Evolutionary conservation across 2,113 vertebrate genomes (phyloP), one percentile per base, ranked within the genome.

Genomic region (Parus major): DNA sequence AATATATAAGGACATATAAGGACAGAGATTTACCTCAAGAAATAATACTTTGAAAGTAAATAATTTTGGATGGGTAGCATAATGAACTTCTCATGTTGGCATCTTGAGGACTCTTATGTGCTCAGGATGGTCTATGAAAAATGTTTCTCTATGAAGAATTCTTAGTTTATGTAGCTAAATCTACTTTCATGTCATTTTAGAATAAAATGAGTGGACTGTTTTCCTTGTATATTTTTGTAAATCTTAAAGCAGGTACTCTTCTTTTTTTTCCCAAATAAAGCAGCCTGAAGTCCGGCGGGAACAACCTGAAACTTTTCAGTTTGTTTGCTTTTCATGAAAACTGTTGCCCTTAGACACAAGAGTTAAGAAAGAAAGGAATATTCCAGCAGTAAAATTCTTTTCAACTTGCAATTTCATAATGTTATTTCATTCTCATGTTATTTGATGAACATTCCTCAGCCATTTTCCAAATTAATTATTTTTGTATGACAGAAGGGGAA

Each of bases 391-490:
- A 57, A 53, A 73, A 33, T 72, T n/a, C 3, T 93, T 97, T 91
- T 94, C 75, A 90, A 28, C 28, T 78, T 60, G 36, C 6, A 41
- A n/a, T 53, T 85, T 83, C 80, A 85, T 63, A 68, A 92, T 88
- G 63, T 71, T 95, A 10, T 84, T 84, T 66, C 39, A 66, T 66
- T 11, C 88, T 29, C 50, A 59, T 50, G 61, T 80, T 94, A 72
- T 94, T 82, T 39, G 1, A 47, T 8, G 44, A 92, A 92, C 53
- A 47, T 95, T 94, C 42, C 69, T 53, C 22, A 71, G 9, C 28
- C 47, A 80, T 94, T 83, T 97, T 56, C 66, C 63, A 92, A 94
- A 75, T 50, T 7, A 93, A 86, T 90, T 92, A 81, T 91, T 95
- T 64, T 80, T 21, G 19, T 80, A 90, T 68, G 82, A 79, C 29